These are phyloP conservation scores for Scolopax rusticola DNA, from an alignment of 2,797 vertebrate genomes.

Conservation along the genomic window DNA sequence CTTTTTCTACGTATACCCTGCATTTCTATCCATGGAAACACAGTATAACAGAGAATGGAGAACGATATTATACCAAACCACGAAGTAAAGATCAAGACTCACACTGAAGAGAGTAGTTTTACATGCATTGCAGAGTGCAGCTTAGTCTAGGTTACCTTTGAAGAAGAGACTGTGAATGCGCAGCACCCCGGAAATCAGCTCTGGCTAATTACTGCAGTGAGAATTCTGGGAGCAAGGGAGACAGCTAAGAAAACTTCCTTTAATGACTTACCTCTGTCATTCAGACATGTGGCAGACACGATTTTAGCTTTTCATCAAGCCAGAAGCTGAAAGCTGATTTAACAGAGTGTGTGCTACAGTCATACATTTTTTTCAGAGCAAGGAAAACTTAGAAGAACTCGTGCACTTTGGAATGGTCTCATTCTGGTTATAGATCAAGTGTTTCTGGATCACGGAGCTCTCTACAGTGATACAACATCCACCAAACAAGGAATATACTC, in stretches of 20 bases:
- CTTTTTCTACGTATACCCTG: neutral
- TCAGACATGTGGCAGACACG: neutral
- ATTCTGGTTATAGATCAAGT: neutral
- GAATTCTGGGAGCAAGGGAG: neutral
- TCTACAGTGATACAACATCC: neutral
- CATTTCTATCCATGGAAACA: neutral
- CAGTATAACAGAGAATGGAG: neutral
- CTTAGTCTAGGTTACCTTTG: neutral
- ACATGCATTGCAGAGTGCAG: accelerated
- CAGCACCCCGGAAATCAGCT: neutral
- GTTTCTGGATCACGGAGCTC: neutral
- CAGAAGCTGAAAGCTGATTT: neutral
- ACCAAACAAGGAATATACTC: neutral
- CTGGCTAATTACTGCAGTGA: neutral
- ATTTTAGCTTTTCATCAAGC: neutral
- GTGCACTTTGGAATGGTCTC: neutral
- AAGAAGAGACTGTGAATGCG: neutral
- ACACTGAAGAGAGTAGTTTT: accelerated
- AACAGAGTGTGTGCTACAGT: neutral
- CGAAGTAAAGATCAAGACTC: neutral
- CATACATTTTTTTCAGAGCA: neutral
- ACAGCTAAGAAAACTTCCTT: neutral
- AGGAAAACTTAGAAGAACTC: neutral
- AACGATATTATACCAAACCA: neutral
- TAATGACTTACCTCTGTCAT: neutral